Evolutionary conservation across 2,113 vertebrate genomes (phyloP).

Genomic region (Myxocyprinus asiaticus): DNA sequence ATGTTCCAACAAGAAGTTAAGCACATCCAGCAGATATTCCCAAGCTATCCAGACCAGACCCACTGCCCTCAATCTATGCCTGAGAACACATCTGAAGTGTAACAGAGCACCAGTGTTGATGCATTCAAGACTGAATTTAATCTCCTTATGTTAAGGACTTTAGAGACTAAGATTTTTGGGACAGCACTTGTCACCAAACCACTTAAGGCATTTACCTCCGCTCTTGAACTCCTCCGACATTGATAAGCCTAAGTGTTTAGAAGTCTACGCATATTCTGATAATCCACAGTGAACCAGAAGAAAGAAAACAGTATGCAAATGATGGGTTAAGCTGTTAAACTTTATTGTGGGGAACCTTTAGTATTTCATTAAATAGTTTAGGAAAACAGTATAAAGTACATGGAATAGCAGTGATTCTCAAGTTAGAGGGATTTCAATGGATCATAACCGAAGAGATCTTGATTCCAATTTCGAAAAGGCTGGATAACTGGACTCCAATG

Average conservation of each 20-base stretch:
- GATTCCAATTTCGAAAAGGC: conserved; percentile 60
- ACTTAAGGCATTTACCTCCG: background rate
- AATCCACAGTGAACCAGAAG: background rate
- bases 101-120: too few relatives aligned
- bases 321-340: conserved; percentile 64
- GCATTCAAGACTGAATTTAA: background rate
- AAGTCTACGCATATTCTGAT: background rate
- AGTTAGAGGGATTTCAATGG: conserved; percentile 57
- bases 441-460: conserved; percentile 48
- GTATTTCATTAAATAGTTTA: conserved; percentile 69
- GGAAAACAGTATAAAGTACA: conserved; percentile 75
- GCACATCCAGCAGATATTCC: too few relatives aligned
- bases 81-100: background rate
- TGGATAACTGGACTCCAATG: conserved; percentile 41
- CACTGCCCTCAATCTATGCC: background rate
- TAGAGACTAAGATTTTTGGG: conserved; percentile 20
- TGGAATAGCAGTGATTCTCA: conserved; percentile 65
- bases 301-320: background rate
- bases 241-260: background rate
- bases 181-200: background rate
- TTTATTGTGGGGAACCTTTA: conserved; percentile 72
- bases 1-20: background rate
- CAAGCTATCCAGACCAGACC: background rate
- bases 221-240: background rate
- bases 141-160: conserved; percentile 45